phyloP scores from a whole-genome alignment of 2,113 vertebrate species.

The Siniperca knerii region DNA sequence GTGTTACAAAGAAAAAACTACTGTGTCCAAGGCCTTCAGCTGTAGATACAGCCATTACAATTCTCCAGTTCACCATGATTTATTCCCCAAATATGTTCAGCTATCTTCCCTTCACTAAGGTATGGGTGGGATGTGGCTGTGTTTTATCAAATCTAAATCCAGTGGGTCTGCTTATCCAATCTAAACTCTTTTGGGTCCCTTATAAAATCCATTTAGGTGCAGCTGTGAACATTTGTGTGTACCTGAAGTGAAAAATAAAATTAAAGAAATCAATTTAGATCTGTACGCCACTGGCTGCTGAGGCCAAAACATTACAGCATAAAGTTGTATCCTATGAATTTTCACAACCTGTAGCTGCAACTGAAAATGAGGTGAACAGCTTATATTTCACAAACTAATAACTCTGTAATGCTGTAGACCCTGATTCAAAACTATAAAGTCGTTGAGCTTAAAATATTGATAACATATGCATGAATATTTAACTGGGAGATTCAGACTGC shows the following conservation, averaged over 20 bases:
- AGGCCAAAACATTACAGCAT: not conserved
- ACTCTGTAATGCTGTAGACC: not conserved
- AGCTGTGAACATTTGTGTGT: not conserved
- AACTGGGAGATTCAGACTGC: not conserved
- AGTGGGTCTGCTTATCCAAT: not conserved
- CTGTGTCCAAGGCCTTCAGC: not conserved
- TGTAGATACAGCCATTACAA: not conserved
- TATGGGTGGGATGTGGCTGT: not conserved
- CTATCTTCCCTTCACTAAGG: not conserved
- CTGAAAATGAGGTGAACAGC: not conserved
- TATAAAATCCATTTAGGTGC: not conserved
- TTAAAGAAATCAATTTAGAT: not conserved
- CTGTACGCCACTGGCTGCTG: not conserved
- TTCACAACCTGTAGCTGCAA: not conserved
- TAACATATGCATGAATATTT: no score
- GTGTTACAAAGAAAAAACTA: not conserved
- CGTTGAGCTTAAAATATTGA: not conserved
- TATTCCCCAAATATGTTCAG: not conserved
- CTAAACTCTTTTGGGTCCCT: not conserved
- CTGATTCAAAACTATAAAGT: not conserved
- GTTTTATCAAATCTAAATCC: not conserved
- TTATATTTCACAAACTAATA: not conserved
- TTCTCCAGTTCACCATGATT: not conserved
- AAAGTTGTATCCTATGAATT: not conserved
- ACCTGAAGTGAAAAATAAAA: not conserved